Conservation (phyloP, 2,888 invertebrate species). For the Acrobasis repandana region DNA sequence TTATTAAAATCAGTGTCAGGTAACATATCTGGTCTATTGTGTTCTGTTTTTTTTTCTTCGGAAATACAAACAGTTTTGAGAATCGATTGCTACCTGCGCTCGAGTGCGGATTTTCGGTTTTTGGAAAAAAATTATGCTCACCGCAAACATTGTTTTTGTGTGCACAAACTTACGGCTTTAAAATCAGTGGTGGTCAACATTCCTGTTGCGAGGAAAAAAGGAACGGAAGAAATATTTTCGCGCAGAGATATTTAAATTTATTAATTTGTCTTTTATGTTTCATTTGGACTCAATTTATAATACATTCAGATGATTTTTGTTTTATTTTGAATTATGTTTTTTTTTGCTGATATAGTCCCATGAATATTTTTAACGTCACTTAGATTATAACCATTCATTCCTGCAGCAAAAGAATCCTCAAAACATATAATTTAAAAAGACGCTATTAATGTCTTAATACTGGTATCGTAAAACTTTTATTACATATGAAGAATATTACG, state of each 20-base stretch:
- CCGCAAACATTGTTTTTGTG: constrained; percentile 81
- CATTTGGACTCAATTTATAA: too few species aligned
- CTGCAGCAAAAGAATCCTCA: too few species aligned
- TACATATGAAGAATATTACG: not conserved
- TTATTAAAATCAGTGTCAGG: constrained; percentile 80
- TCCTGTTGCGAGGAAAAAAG: constrained; percentile 17
- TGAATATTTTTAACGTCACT: too few species aligned
- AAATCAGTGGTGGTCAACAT: constrained; percentile 49
- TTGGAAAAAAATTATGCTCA: constrained; percentile 73
- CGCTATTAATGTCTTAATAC: not conserved
- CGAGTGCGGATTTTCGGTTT: constrained; percentile 76
- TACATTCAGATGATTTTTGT: too few species aligned
- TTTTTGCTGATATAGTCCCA: too few species aligned
- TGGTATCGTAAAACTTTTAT: not conserved
- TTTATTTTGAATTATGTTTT: too few species aligned
- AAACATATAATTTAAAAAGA: not conserved
- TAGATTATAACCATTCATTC: too few species aligned
- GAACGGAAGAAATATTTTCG: too few species aligned
- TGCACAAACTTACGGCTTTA: constrained; percentile 49
- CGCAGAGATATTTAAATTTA: too few species aligned
- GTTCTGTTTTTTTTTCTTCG: constrained; percentile 61
- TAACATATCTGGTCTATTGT: constrained; percentile 71
- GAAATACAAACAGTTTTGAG: constrained; percentile 79
- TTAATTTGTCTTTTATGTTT: too few species aligned
- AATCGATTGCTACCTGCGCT: constrained; percentile 76